Conservation (phyloP, 2,113 vertebrate species). For the Cololabis saira region DNA sequence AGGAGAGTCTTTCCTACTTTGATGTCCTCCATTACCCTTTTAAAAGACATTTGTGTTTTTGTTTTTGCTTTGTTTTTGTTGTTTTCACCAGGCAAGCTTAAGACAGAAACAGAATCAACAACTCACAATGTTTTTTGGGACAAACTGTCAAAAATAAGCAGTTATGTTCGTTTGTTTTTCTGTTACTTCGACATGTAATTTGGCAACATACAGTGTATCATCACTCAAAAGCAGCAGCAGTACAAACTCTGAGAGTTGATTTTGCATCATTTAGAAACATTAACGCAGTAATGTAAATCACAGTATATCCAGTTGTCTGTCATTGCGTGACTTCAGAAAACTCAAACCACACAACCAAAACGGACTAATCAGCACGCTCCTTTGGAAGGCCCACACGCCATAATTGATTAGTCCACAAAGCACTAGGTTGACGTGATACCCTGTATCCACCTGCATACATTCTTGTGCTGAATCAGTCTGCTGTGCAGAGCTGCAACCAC, state of each 20-base stretch:
- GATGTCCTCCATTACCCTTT: slow-evolving; percentile 17
- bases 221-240: slow-evolving; percentile 60
- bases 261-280: slow-evolving; percentile 72
- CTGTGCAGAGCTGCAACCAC: slow-evolving; percentile 45
- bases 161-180: slow-evolving; percentile 15
- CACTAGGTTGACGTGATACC: slow-evolving; percentile 63
- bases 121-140: slow-evolving; percentile 19
- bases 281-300: slow-evolving; percentile 58
- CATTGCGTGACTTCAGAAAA: slow-evolving; percentile 31
- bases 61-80: slow-evolving; percentile 19
- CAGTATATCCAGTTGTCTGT: slow-evolving; percentile 60
- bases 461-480: slow-evolving; percentile 58
- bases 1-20: slow-evolving; percentile 27
- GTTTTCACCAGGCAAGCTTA: slow-evolving; percentile 13
- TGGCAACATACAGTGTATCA: slow-evolving; percentile 42
- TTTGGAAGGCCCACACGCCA: slow-evolving; percentile 49
- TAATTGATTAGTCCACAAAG: slow-evolving; percentile 51
- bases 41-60: slow-evolving; percentile 24
- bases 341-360: slow-evolving; percentile 27
- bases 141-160: slow-evolving; percentile 46
- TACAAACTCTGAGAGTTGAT: slow-evolving; percentile 58
- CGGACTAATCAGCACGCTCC: slow-evolving; percentile 30
- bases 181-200: slow-evolving; percentile 38
- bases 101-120: slow-evolving; percentile 18
- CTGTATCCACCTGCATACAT: slow-evolving; percentile 67